Evolutionary conservation across 1,140 invertebrate species (phyloP), one percentile per base, ranked within the genome.

Genomic region (Nasonia vitripennis): DNA sequence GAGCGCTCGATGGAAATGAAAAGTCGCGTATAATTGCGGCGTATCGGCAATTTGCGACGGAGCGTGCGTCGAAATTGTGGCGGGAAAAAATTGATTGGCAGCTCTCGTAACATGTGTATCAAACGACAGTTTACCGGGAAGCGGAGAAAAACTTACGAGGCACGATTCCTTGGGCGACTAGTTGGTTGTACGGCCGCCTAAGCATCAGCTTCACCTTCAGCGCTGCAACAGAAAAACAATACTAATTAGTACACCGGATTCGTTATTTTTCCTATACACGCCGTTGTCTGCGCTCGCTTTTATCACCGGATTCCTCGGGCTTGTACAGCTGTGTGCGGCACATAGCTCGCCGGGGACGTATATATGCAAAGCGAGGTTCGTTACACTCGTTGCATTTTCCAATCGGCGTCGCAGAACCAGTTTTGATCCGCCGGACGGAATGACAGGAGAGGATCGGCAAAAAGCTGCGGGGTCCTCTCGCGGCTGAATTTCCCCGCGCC

Each of bases 131-230:
- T 62, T 62, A 62, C 55, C 5, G 55, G 20, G 55, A 31, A 62
- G 37, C 17, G n/a, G 7, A 31, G 48, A 88, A 83, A 86, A 90
- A 98, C 98, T 98, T 96, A 99, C 98, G 97, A 92, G 98, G 98
- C 96, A 99, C 98, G 90, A 99, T 99, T 93, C 98, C 98, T 95
- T 99, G 98, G 87, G 97, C 98, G 87, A 99, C 98, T 86, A 99
- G 95, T 93, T 99, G 98, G 94, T 97, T 98, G 89, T 98, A 96
- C 74, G 98, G 98, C 90, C 98, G 95, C 92, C 98, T 95, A 92
- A 98, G 95, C 97, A 99, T 97, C 93, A 99, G 94, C 94, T 99
- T 99, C 91, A 99, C 96, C 95, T 99, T 99, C 89, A 99, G 95
- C 89, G 98, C 98, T 99, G 95, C 83, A 96, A 96, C 93, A 94